These are phyloP conservation scores for Sebastes melanostomus DNA, from an alignment of 2,797 vertebrate genomes.

Conservation along the genomic window DNA sequence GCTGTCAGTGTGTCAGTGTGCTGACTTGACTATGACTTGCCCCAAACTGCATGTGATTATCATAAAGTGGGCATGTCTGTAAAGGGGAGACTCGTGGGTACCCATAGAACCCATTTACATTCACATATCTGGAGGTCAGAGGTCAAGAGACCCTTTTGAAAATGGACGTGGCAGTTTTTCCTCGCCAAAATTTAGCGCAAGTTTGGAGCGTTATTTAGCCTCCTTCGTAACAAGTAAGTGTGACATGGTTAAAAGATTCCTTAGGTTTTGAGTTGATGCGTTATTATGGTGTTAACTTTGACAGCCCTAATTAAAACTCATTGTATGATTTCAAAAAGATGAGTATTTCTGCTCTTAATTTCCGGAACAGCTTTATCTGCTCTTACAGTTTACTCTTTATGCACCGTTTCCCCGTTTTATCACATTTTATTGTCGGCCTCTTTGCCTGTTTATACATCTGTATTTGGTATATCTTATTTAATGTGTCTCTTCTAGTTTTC, in stretches of 20 bases:
- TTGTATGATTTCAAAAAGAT: neutral
- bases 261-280: too few species aligned
- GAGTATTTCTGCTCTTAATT: neutral
- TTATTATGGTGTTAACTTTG: too few species aligned
- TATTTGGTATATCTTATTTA: slow-evolving; percentile 9
- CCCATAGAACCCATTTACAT: fast-evolving
- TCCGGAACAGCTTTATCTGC: neutral
- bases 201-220: too few species aligned
- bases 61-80: too few species aligned
- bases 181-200: too few species aligned
- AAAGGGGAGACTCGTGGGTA: too few species aligned
- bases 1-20: too few species aligned
- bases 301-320: neutral
- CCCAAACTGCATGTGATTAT: too few species aligned
- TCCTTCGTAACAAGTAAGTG: fast-evolving
- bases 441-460: neutral
- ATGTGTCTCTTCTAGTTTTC: neutral
- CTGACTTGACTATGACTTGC: too few species aligned
- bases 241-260: too few species aligned
- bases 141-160: too few species aligned
- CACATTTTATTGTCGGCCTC: neutral
- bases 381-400: neutral
- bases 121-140: too few species aligned
- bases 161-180: fast-evolving
- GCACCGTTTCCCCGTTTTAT: neutral